Evolutionary conservation across 2,113 vertebrate genomes (phyloP).

Genomic region (Leucosticte australis): DNA sequence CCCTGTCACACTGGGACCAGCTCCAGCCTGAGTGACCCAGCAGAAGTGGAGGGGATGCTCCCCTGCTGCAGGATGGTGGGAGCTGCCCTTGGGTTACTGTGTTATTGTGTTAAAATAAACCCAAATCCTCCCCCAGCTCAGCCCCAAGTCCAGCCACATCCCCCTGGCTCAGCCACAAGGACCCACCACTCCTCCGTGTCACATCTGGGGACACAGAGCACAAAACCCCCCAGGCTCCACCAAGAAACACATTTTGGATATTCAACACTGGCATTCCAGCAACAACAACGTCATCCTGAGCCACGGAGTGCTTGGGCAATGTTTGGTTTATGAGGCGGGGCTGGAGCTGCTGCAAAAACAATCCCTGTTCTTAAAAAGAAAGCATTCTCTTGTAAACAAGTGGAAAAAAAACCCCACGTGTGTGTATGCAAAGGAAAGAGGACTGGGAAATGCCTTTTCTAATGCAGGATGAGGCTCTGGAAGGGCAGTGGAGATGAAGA

Average conservation of each 20-base stretch:
- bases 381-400: not conserved
- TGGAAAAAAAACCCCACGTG: no score
- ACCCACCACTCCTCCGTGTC: accelerated
- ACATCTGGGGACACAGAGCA: not conserved
- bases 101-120: not conserved
- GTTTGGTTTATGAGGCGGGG: not conserved
- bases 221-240: not conserved
- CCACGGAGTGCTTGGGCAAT: not conserved
- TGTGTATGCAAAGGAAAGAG: not conserved
- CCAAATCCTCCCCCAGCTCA: not conserved
- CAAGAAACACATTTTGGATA: not conserved
- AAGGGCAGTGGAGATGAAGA: not conserved
- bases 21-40: not conserved
- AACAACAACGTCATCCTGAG: not conserved
- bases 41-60: not conserved
- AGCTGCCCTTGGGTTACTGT: not conserved
- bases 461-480: not conserved
- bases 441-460: not conserved
- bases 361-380: not conserved
- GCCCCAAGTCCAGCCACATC: accelerated
- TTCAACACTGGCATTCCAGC: not conserved
- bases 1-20: not conserved
- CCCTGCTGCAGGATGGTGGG: not conserved
- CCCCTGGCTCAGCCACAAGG: not conserved
- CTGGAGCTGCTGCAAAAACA: not conserved